Percentiles rank a stretch among this genome's conserved stretches.
Conservation (phyloP, 1,140 invertebrate species). For the Propsilocerus akamusi region DNA sequence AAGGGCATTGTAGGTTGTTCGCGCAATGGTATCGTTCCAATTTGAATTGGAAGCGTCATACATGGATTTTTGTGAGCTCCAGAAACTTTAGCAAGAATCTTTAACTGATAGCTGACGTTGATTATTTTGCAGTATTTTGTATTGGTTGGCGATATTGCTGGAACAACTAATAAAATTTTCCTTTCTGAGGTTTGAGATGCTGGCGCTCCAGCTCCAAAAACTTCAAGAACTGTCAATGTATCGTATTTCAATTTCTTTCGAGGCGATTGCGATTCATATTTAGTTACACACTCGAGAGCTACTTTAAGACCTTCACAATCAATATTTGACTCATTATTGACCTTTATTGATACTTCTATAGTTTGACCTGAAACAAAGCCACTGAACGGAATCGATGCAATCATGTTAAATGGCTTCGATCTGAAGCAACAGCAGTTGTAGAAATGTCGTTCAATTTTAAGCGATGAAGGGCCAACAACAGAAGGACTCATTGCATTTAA, state of each 20-base stretch:
- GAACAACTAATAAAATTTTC: background rate
- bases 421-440: background rate
- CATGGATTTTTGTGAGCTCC: background rate
- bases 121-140: background rate
- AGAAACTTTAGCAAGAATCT: background rate
- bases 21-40: background rate
- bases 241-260: background rate
- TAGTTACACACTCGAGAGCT: background rate
- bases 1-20: no score
- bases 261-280: background rate
- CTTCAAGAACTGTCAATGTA: background rate
- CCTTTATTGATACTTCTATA: background rate
- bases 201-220: background rate
- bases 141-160: background rate
- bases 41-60: background rate
- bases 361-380: conserved; percentile 2
- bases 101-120: background rate
- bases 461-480: background rate
- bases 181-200: background rate
- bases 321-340: conserved; percentile 1
- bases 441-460: background rate
- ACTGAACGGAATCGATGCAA: background rate
- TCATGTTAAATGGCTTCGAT: conserved; percentile 4
- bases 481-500: background rate
- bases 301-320: background rate